phyloP scores from a whole-genome alignment of 2,797 vertebrate genomes.

The Melanotaenia trifasciata region DNA sequence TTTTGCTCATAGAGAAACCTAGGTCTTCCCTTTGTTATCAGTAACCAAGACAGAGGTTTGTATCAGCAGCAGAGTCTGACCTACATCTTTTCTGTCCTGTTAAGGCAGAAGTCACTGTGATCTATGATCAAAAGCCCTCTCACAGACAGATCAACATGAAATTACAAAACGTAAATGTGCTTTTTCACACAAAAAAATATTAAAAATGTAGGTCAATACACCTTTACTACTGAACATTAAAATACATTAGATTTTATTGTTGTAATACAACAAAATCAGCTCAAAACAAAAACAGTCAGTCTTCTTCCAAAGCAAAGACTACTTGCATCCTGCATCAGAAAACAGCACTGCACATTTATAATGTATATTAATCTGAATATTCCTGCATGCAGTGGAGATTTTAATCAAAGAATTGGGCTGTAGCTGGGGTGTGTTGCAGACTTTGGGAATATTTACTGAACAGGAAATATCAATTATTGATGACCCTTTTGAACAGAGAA shows the following conservation, averaged over 20 bases:
- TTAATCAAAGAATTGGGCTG: not conserved
- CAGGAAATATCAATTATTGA: constrained; percentile 1
- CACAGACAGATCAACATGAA: not conserved
- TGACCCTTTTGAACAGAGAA: not conserved
- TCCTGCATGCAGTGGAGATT: not conserved
- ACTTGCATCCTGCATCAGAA: not conserved
- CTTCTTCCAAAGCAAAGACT: not conserved
- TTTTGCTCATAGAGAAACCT: not conserved
- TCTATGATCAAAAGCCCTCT: not conserved
- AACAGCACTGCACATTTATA: not conserved
- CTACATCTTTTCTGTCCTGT: constrained; percentile 6
- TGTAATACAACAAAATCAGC: not conserved
- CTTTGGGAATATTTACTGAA: constrained; percentile 1
- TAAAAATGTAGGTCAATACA: not conserved
- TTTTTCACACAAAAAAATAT: not conserved
- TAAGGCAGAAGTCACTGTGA: not conserved
- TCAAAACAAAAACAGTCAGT: not conserved
- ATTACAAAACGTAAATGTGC: not conserved
- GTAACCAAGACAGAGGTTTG: constrained; percentile 12
- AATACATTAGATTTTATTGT: not conserved
- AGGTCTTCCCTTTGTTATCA: constrained; percentile 4
- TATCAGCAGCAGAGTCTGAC: constrained; percentile 29
- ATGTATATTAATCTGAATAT: not conserved
- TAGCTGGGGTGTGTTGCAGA: not conserved
- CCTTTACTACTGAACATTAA: not conserved